Evolutionary conservation across 2,888 invertebrate species (phyloP).

Genomic region (Trichacis sp.): DNA sequence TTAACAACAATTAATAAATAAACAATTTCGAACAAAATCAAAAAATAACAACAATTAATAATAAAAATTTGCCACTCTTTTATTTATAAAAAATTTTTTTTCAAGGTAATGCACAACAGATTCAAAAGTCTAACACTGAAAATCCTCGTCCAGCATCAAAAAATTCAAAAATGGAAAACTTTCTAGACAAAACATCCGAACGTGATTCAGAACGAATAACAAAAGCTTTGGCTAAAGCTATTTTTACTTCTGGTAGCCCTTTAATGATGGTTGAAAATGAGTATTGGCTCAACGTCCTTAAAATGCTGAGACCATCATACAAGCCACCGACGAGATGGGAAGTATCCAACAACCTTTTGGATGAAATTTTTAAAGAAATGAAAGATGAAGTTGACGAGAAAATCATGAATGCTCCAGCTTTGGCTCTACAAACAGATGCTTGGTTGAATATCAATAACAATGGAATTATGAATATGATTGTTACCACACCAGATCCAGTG

Average conservation of each 20-base stretch:
- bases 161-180: too few species aligned
- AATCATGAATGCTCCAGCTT: neutral
- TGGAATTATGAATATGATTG: conserved; percentile 14
- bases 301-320: conserved; percentile 1
- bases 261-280: conserved; percentile 3
- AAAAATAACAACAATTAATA: too few species aligned
- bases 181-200: too few species aligned
- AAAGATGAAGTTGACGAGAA: neutral
- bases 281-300: conserved; percentile 4
- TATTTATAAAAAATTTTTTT: too few species aligned
- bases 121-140: too few species aligned
- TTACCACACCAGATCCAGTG: conserved; percentile 11
- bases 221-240: conserved; percentile 2
- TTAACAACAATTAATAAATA: too few species aligned
- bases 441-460: conserved; percentile 6
- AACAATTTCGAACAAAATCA: too few species aligned
- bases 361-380: conserved; percentile 1
- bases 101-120: too few species aligned
- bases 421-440: conserved; percentile 3
- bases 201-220: neutral
- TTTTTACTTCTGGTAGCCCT: conserved; percentile 4
- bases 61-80: too few species aligned
- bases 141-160: too few species aligned
- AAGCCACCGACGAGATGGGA: conserved; percentile 4
- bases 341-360: neutral